Evolutionary conservation across 1,140 invertebrate species (phyloP).

Genomic region (Trachelipus rathkii): DNA sequence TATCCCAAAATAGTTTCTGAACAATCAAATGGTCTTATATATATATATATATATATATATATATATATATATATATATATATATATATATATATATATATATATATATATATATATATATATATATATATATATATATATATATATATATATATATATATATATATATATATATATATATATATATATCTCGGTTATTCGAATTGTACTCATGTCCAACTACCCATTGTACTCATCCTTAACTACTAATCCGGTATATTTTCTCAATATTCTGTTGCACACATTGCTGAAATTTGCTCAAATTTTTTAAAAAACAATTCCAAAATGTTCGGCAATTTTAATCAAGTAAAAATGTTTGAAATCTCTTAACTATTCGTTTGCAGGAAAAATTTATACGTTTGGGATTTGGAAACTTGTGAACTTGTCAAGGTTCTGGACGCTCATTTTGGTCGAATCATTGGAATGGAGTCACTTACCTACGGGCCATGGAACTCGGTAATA

Average conservation of each 20-base stretch:
- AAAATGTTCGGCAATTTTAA: too few relatives aligned
- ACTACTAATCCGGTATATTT: too few relatives aligned
- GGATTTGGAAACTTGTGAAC: conserved; percentile 69
- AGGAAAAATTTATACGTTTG: conserved; percentile 95
- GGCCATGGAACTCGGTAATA: conserved; percentile 76
- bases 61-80: conserved; percentile 13
- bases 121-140: background rate
- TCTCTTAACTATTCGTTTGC: conserved; percentile 42
- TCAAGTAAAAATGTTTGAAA: too few relatives aligned
- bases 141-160: conserved; percentile 11
- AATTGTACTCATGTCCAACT: too few relatives aligned
- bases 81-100: conserved; percentile 13
- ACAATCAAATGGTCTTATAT: too few relatives aligned
- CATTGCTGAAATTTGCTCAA: too few relatives aligned
- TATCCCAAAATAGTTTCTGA: too few relatives aligned
- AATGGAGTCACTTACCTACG: conserved; percentile 74
- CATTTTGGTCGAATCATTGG: conserved; percentile 96
- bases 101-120: conserved; percentile 11
- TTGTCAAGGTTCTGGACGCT: conserved; percentile 89
- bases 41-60: background rate
- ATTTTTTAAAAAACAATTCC: too few relatives aligned
- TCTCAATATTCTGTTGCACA: too few relatives aligned
- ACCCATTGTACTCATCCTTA: too few relatives aligned
- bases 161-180: conserved; percentile 12
- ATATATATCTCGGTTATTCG: too few relatives aligned